phyloP scores from a whole-genome alignment of 2,888 invertebrate species.

The Clostera curtula region DNA sequence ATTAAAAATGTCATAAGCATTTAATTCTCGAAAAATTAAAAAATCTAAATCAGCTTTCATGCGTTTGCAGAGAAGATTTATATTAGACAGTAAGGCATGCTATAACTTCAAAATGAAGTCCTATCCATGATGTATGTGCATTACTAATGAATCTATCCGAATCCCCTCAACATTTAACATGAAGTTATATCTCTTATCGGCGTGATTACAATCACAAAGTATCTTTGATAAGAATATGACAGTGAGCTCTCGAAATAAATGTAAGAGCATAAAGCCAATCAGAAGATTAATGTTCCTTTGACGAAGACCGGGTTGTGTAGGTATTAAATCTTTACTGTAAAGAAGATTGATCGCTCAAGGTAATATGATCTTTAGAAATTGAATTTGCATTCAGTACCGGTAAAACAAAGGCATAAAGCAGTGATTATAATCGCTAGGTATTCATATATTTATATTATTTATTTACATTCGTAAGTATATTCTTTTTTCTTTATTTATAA shows the following conservation, averaged over 20 bases:
- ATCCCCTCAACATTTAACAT: slow-evolving; percentile 3
- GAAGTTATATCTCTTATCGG: slow-evolving; percentile 14
- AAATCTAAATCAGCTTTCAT: too few species aligned
- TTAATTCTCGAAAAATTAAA: too few species aligned
- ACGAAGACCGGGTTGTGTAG: slow-evolving; percentile 4
- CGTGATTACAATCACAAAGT: slow-evolving; percentile 14
- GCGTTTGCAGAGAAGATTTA: too few species aligned
- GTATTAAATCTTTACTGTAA: slow-evolving; percentile 4
- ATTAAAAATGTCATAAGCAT: too few species aligned
- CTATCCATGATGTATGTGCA: neutral
- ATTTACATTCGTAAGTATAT: too few species aligned
- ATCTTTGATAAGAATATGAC: slow-evolving; percentile 14
- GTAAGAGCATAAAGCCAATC: slow-evolving; percentile 17
- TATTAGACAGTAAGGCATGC: too few species aligned
- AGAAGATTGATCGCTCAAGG: slow-evolving; percentile 1
- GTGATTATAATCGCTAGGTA: too few species aligned
- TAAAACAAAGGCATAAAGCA: too few species aligned
- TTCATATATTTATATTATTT: too few species aligned
- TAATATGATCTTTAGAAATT: neutral
- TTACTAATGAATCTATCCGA: slow-evolving; percentile 3
- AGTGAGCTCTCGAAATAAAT: slow-evolving; percentile 18
- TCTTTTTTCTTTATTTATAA: too few species aligned
- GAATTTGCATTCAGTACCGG: neutral
- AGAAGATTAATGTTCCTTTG: slow-evolving; percentile 14
- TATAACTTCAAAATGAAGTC: too few species aligned